phyloP scores from a whole-genome alignment of 2,113 vertebrate species.

The Apus apus region DNA sequence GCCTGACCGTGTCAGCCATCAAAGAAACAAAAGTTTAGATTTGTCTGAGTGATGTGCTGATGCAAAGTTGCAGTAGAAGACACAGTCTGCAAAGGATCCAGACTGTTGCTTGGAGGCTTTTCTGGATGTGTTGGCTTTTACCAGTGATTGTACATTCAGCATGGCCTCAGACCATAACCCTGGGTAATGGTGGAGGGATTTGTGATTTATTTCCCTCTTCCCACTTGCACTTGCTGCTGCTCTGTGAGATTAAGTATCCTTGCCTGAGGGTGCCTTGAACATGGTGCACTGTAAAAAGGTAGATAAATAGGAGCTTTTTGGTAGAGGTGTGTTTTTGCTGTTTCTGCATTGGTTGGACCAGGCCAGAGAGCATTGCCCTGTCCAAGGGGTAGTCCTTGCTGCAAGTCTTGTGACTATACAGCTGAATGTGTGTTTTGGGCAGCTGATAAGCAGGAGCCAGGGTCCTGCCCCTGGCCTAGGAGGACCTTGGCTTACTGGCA shows the following conservation, averaged over 20 bases:
- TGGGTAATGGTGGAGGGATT: accelerated
- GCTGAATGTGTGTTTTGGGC: conserved; percentile 44
- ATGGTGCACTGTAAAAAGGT: neutral
- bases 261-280: neutral
- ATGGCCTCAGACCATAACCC: neutral
- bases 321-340: neutral
- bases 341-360: neutral
- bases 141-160: neutral
- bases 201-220: neutral
- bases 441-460: conserved; percentile 56
- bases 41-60: neutral
- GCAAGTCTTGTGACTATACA: conserved; percentile 12
- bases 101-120: neutral
- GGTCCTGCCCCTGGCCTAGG: conserved; percentile 34
- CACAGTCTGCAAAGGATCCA: neutral
- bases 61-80: neutral
- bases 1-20: neutral
- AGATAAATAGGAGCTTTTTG: neutral
- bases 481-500: conserved; percentile 33
- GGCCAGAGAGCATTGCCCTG: neutral
- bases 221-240: neutral
- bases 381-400: neutral
- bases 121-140: neutral
- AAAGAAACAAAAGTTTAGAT: neutral
- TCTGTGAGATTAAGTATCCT: neutral